These are phyloP conservation scores for Cossypha caffra DNA, from an alignment of 2,797 vertebrate species.

Conservation along the genomic window DNA sequence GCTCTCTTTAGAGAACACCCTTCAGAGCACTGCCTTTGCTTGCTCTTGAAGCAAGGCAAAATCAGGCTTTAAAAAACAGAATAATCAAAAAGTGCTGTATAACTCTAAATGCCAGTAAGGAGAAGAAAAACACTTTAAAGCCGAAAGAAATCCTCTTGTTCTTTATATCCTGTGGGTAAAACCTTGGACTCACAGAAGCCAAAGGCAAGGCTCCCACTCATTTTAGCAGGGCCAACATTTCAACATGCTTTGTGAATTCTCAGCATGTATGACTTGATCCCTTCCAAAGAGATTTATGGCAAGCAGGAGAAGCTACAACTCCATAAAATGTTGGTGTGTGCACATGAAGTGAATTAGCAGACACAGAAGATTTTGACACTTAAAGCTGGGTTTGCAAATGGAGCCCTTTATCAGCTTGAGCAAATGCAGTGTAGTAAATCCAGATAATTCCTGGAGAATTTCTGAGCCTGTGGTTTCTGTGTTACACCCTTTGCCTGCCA, in stretches of 20 bases:
- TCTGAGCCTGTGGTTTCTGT: not conserved
- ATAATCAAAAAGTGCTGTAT: not conserved
- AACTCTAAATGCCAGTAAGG: not conserved
- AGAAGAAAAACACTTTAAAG: not conserved
- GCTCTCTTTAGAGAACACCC: not conserved
- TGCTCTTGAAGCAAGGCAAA: not conserved
- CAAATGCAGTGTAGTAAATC: not conserved
- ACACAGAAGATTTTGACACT: not conserved
- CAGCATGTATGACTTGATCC: not conserved
- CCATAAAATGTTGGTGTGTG: not conserved
- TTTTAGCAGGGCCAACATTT: not conserved
- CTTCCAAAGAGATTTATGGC: conserved; percentile 2
- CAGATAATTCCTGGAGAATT: not conserved
- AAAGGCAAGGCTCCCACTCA: not conserved
- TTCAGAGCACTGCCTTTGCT: not conserved
- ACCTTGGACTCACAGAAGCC: not conserved
- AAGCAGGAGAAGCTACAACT: conserved; percentile 14
- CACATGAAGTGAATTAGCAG: conserved; percentile 3
- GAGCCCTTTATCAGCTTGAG: not conserved
- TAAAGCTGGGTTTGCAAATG: not conserved
- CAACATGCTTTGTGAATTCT: conserved; percentile 3
- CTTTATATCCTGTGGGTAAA: not conserved
- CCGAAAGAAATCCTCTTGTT: not conserved
- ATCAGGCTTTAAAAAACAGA: not conserved
- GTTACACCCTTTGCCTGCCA: not conserved